These are phyloP conservation scores for Dynastes maya DNA, from an alignment of 2,888 invertebrate species.

Conservation along the genomic window DNA sequence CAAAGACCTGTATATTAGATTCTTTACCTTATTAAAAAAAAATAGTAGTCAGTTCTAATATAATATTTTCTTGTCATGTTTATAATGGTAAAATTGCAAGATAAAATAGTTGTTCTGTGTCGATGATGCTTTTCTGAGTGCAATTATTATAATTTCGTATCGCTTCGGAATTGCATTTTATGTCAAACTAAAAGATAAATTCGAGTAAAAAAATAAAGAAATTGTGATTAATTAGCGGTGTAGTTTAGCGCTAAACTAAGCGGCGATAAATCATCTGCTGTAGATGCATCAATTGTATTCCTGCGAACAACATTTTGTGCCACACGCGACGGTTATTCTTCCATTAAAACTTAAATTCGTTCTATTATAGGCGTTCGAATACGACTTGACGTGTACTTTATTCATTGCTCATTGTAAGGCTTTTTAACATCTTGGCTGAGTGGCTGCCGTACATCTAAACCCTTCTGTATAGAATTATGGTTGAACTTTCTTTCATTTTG, in stretches of 20 bases:
- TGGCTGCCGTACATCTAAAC: not conserved
- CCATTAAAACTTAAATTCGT: slow-evolving; percentile 8
- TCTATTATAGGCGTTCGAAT: slow-evolving; percentile 15
- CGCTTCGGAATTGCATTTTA: not conserved
- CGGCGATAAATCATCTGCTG: not conserved
- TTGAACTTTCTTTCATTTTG: too few species aligned
- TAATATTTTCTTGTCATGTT: too few species aligned
- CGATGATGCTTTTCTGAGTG: too few species aligned
- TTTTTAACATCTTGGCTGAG: not conserved
- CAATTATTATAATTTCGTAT: not conserved
- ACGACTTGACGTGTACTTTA: not conserved
- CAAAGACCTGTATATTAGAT: too few species aligned
- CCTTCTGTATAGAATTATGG: too few species aligned
- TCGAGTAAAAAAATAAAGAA: not conserved
- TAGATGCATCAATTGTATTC: slow-evolving; percentile 7
- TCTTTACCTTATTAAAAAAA: too few species aligned
- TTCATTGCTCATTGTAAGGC: not conserved
- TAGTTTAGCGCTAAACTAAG: not conserved
- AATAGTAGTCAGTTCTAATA: too few species aligned
- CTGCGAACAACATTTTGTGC: not conserved
- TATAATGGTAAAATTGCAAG: too few species aligned
- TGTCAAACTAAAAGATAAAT: slow-evolving; percentile 7
- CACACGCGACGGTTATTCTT: slow-evolving; percentile 13
- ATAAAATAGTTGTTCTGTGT: too few species aligned
- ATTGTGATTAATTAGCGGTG: slow-evolving; percentile 3